Evolutionary conservation across 2,113 vertebrate species (phyloP).

Genomic region (Ifrita kowaldi): DNA sequence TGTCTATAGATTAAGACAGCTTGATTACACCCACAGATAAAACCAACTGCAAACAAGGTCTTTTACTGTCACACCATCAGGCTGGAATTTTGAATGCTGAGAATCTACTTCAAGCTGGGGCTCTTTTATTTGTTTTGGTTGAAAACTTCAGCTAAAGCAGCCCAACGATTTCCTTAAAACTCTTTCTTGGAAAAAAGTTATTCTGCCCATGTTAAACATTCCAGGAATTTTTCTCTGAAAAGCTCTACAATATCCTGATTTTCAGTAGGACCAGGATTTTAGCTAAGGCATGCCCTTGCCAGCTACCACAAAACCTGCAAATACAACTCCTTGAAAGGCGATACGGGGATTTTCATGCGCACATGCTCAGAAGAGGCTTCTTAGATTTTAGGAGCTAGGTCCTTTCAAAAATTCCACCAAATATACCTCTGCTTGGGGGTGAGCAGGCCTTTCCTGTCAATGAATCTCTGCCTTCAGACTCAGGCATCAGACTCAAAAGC

Average conservation of each 20-base stretch:
- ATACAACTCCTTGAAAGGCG: background rate
- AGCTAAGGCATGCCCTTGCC: background rate
- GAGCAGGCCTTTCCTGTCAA: background rate
- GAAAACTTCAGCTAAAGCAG: slow-evolving; percentile 17
- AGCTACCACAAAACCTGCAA: background rate
- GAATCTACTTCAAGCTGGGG: background rate
- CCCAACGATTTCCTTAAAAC: background rate
- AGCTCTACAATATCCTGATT: background rate
- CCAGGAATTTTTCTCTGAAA: background rate
- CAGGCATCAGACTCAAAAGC: background rate
- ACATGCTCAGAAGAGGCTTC: background rate
- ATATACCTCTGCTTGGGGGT: background rate
- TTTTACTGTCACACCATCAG: background rate
- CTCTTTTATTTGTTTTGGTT: slow-evolving; percentile 28
- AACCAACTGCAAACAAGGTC: background rate
- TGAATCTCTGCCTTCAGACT: background rate
- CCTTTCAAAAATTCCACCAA: background rate
- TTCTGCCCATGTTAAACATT: background rate
- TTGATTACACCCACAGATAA: slow-evolving; percentile 1
- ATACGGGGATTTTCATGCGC: background rate
- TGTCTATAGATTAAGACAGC: background rate
- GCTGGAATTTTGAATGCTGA: background rate
- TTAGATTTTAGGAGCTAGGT: background rate
- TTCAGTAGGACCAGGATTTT: background rate
- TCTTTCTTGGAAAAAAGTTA: background rate